Percentiles rank a stretch among this genome's conserved stretches.
phyloP scores from a whole-genome alignment of 2,113 vertebrate genomes.

The Alosa alosa region DNA sequence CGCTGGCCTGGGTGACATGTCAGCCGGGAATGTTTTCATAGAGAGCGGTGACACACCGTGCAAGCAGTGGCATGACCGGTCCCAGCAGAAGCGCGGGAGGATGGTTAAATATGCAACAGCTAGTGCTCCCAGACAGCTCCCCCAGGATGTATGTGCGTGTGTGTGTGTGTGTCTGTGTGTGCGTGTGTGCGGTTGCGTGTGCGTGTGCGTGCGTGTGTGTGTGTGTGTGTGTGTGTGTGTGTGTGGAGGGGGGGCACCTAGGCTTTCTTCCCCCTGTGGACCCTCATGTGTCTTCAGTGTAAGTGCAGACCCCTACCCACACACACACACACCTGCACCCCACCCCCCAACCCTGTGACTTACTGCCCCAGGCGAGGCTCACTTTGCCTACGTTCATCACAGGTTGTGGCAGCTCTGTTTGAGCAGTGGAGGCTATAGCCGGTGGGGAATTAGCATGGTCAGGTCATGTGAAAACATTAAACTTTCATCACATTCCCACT shows the following conservation, averaged over 20 bases:
- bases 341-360: neutral
- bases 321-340: neutral
- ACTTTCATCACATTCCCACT: slow-evolving; percentile 50
- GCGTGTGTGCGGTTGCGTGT: too few relatives aligned
- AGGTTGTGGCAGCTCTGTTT: slow-evolving; percentile 35
- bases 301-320: neutral
- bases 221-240: neutral
- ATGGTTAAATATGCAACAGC: slow-evolving; percentile 46
- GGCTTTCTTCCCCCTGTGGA: neutral
- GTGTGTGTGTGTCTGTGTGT: slow-evolving; percentile 9
- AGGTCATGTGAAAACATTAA: slow-evolving; percentile 37
- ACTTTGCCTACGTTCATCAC: slow-evolving; percentile 34
- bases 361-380: neutral
- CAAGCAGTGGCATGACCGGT: slow-evolving; percentile 11
- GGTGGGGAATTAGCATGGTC: slow-evolving; percentile 46
- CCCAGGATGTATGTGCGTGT: slow-evolving; percentile 18
- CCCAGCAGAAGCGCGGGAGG: slow-evolving; percentile 23
- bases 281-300: neutral
- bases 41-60: neutral
- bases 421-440: neutral
- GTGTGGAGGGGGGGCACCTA: neutral
- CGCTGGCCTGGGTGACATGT: neutral
- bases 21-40: slow-evolving; percentile 3
- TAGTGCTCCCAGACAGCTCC: slow-evolving; percentile 23
- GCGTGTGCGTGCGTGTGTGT: neutral